phyloP scores from a whole-genome alignment of 2,888 invertebrate genomes.

The Seira ritae region DNA sequence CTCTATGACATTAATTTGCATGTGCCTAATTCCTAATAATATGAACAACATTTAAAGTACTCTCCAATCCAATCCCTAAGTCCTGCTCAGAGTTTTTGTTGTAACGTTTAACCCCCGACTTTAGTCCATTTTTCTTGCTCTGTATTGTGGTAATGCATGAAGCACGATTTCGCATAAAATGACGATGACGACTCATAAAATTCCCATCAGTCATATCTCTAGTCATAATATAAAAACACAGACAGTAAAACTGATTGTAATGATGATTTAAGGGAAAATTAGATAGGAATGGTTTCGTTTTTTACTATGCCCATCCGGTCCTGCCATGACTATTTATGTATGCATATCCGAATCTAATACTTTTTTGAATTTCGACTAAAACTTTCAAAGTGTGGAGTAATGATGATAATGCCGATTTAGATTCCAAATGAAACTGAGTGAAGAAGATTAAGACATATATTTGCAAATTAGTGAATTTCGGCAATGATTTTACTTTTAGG shows the following conservation, averaged over 20 bases:
- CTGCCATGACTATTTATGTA: no score
- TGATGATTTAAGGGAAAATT: no score
- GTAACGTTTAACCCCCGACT: no score
- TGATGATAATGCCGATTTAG: background rate
- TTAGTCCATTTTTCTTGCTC: no score
- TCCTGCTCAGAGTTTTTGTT: no score
- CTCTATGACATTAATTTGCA: no score
- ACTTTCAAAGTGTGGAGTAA: background rate
- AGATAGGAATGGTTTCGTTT: background rate
- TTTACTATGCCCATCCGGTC: background rate
- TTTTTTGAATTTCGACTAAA: background rate
- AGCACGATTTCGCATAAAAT: conserved; percentile 15
- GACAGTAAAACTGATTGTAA: background rate
- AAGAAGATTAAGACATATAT: background rate
- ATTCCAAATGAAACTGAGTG: background rate
- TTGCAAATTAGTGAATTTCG: background rate
- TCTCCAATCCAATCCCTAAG: no score
- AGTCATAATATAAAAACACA: no score
- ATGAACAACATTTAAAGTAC: no score
- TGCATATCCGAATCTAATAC: no score
- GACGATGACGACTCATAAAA: conserved; percentile 43
- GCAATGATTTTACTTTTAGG: background rate
- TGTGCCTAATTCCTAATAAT: no score
- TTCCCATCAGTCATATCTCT: conserved; percentile 38
- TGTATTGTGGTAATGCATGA: conserved; percentile 22